A percentile compares a stretch with the other conserved stretches of the same genome.
phyloP scores from a whole-genome alignment of 64 coral and sea anemone genomes.

The Acropora yongei region DNA sequence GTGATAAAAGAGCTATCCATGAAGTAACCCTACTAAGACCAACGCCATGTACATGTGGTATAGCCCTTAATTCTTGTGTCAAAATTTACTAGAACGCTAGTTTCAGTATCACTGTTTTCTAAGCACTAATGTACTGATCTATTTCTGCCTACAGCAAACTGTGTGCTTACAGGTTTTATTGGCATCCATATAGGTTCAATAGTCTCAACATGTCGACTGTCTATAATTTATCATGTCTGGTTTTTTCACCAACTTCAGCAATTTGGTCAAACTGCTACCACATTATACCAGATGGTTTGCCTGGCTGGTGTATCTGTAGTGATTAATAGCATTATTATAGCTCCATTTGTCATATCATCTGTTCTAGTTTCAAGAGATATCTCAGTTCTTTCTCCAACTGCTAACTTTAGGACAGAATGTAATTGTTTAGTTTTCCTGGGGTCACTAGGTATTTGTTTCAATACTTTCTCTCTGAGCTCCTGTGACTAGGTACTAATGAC shows the following conservation, averaged over 20 bases:
- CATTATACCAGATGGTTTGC: constrained; percentile 11
- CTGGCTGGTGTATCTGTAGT: constrained; percentile 48
- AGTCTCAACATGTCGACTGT: constrained; percentile 20
- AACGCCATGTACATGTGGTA: no score
- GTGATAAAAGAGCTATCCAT: constrained; percentile 33
- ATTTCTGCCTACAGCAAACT: constrained; percentile 53
- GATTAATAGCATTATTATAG: no score
- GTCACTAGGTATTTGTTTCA: background rate
- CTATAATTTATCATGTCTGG: no score
- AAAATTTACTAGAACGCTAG: constrained; percentile 57
- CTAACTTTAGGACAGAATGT: no score
- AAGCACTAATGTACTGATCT: constrained; percentile 49
- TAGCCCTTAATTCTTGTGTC: constrained; percentile 14
- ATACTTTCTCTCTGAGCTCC: no score
- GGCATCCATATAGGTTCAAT: constrained; percentile 63
- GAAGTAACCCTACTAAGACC: constrained; percentile 23
- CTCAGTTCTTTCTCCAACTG: no score
- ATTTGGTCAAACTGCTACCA: no score
- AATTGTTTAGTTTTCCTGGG: constrained; percentile 39
- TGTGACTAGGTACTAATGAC: constrained; percentile 36
- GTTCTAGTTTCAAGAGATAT: no score
- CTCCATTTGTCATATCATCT: no score
- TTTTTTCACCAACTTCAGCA: no score
- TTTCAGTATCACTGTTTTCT: constrained; percentile 84
- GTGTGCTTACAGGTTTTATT: constrained; percentile 50